Conservation (phyloP, 1,140 invertebrate genomes). For the Aphelenchoides avenae region DNA sequence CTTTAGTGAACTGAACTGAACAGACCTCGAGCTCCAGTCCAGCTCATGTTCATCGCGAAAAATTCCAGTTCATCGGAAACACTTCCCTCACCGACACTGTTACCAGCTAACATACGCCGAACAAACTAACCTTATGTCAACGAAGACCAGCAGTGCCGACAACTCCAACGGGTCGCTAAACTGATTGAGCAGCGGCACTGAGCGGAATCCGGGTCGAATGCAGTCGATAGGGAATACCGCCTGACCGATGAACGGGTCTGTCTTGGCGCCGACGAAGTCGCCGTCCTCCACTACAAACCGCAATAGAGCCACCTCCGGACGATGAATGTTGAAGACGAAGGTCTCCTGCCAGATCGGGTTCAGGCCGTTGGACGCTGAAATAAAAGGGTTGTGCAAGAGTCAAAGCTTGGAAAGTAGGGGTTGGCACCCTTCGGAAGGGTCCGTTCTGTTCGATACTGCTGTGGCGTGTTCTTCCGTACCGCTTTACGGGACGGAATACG, state of each 20-base stretch:
- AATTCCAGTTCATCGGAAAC: too few species aligned
- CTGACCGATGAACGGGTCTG: constrained; percentile 90
- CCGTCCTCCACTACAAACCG: constrained; percentile 91
- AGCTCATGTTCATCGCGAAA: too few species aligned
- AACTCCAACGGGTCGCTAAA: constrained; percentile 89
- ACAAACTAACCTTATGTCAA: constrained; percentile 38
- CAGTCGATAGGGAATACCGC: constrained; percentile 78
- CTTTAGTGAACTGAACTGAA: neutral
- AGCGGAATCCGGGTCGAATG: constrained; percentile 72
- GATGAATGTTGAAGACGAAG: constrained; percentile 77
- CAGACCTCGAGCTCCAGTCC: neutral
- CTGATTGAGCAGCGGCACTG: constrained; percentile 81
- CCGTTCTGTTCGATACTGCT: too few species aligned
- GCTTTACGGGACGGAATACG: too few species aligned
- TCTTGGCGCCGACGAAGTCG: constrained; percentile 79
- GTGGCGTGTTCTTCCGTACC: too few species aligned
- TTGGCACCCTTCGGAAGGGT: too few species aligned
- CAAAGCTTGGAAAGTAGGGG: too few species aligned
- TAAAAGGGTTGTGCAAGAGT: too few species aligned
- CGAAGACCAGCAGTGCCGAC: constrained; percentile 74
- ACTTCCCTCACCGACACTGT: too few species aligned
- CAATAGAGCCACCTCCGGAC: constrained; percentile 81
- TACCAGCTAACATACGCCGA: too few species aligned
- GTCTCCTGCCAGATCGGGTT: constrained; percentile 90
- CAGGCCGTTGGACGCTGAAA: constrained; percentile 84